Conservation (phyloP, 2,888 invertebrate genomes). For the Candidula unifasciata region DNA sequence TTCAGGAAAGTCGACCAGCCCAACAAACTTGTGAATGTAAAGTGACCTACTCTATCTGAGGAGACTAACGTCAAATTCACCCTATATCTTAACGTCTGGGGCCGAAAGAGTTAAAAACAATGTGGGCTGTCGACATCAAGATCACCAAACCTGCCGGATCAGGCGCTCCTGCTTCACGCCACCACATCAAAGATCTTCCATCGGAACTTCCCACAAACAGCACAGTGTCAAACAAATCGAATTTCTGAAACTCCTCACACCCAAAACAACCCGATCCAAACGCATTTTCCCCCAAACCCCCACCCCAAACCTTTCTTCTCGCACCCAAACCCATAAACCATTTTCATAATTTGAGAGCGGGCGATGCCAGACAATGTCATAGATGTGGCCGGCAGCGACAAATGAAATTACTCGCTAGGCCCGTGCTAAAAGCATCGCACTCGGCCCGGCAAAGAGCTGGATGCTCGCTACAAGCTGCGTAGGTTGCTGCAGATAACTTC, state of each 20-base stretch:
- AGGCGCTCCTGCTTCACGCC: too few species aligned
- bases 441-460: neutral
- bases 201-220: too few species aligned
- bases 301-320: neutral
- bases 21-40: too few species aligned
- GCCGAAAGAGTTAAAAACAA: too few species aligned
- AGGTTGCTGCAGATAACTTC: neutral
- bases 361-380: neutral
- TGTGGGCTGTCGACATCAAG: too few species aligned
- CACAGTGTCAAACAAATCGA: too few species aligned
- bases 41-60: too few species aligned
- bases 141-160: too few species aligned
- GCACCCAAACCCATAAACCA: slow-evolving; percentile 11
- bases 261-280: neutral
- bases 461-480: neutral
- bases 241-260: neutral
- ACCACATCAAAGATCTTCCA: too few species aligned
- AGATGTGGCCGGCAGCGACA: neutral
- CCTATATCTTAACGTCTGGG: too few species aligned
- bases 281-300: neutral
- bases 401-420: neutral
- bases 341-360: neutral
- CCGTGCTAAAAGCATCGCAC: neutral
- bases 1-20: too few species aligned
- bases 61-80: too few species aligned